These are phyloP conservation scores for Schizothorax lantsangensis DNA, from an alignment of 2,797 vertebrate genomes.

Conservation along the genomic window DNA sequence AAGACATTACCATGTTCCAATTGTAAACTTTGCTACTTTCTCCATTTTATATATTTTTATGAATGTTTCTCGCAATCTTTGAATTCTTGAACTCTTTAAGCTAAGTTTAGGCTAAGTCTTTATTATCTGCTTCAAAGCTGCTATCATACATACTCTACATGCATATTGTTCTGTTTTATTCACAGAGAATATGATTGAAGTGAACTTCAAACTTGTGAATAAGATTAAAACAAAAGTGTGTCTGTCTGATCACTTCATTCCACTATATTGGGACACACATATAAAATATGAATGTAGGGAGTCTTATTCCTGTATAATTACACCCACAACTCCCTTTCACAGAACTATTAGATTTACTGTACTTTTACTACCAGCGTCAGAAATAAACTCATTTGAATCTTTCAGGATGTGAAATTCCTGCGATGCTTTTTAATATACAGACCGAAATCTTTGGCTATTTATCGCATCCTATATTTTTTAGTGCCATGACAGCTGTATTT, in stretches of 20 bases:
- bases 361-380: neutral
- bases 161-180: too few relatives aligned
- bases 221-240: neutral
- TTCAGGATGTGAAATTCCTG: neutral
- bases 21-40: too few relatives aligned
- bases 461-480: neutral
- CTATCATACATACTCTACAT: too few relatives aligned
- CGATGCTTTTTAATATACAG: neutral
- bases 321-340: neutral
- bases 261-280: neutral
- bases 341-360: neutral
- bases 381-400: neutral
- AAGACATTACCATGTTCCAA: too few relatives aligned
- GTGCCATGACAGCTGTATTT: neutral
- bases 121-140: too few relatives aligned
- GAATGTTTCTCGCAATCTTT: too few relatives aligned
- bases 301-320: neutral
- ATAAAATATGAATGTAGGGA: neutral
- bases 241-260: too few relatives aligned
- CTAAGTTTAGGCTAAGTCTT: too few relatives aligned
- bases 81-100: too few relatives aligned
- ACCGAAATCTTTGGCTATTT: neutral
- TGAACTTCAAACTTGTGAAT: too few relatives aligned
- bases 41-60: too few relatives aligned
- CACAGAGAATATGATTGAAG: too few relatives aligned